Evolutionary conservation across 1,140 invertebrate genomes (phyloP).

Genomic region (Colletes latitarsis): DNA sequence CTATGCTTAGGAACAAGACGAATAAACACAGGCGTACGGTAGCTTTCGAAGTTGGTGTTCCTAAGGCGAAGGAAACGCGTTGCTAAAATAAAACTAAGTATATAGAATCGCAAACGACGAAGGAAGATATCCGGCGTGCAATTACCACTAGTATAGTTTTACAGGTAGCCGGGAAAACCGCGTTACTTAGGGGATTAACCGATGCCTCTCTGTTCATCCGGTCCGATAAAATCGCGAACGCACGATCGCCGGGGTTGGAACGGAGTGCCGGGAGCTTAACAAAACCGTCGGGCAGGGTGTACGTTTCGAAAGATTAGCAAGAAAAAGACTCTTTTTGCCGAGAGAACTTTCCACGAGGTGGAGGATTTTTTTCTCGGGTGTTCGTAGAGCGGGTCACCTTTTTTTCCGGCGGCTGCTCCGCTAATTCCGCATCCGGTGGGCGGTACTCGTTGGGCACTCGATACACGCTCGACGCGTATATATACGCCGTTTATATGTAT

Average conservation of each 20-base stretch:
- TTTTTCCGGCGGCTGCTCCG: not conserved
- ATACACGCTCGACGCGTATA: not conserved
- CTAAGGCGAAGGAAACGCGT: no score
- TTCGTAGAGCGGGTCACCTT: no score
- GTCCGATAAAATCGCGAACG: conserved; percentile 7
- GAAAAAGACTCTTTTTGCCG: not conserved
- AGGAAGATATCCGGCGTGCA: not conserved
- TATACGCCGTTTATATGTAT: conserved; percentile 27
- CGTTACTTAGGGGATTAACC: conserved; percentile 10
- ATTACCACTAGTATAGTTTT: not conserved
- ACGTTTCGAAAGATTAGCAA: conserved; percentile 15
- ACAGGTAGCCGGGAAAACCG: not conserved
- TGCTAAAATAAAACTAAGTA: no score
- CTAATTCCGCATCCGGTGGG: not conserved
- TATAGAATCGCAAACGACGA: not conserved
- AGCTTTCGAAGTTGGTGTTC: no score
- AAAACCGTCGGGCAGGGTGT: not conserved
- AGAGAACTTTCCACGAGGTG: not conserved
- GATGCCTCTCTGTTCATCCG: not conserved
- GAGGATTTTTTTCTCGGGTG: not conserved
- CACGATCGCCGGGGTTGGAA: not conserved
- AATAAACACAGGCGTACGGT: no score
- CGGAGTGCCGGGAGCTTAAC: not conserved
- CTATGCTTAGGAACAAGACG: no score
- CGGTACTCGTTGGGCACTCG: not conserved